Base-by-base conservation (phyloP, 35 echinoderm and acorn worm genomes). In the Apostichopus parvimensis region DNA sequence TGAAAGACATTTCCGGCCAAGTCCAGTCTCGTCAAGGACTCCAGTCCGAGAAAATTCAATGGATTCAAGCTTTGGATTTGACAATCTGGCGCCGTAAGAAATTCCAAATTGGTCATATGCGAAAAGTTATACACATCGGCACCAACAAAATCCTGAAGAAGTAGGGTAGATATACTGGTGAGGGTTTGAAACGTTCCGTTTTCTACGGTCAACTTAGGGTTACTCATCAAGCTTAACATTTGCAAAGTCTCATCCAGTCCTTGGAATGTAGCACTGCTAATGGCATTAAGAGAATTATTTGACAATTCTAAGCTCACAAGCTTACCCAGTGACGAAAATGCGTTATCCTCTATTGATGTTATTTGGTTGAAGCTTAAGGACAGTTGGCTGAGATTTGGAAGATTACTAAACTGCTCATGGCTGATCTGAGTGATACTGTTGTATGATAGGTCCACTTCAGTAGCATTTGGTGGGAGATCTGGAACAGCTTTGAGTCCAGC, bases 401-500 rank as follows among this genome's bases (percentile, higher is more conserved):
- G 81, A 84, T 84, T 58, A 58, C 5, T 10, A 24, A 84, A 84
- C 12, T 57, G 13, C 15, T 3, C 54, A 12, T 23, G 55, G 4
- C 17, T 58, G 18, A 84, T n/a, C 56, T 84, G 9, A 1, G 55
- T 57, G 13, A 84, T 84, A 22, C 58, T 84, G 54, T 84, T 84
- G 57, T 58, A 84, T n/a, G 81, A 84, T 14, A 84, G 17, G 24
- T 84, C 81, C 6, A 84, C 81, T 6, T 0, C 24, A 17, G 52
- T 84, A 4, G 81, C 81, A 55, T 84, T 59, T 59, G 54, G 54
- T 60, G 81, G 81, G 1, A 84, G 20, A 59, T 6, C 18, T 59
- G 81, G 81, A 4, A 84, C 81, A 8, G 81, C 55, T 2, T 84
- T 23, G 1, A 84, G 81, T 56, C 81, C 81, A n/a, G 81, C 81